Evolutionary conservation across 2,888 invertebrate species (phyloP).

Genomic region (Polydrusus tereticollis): DNA sequence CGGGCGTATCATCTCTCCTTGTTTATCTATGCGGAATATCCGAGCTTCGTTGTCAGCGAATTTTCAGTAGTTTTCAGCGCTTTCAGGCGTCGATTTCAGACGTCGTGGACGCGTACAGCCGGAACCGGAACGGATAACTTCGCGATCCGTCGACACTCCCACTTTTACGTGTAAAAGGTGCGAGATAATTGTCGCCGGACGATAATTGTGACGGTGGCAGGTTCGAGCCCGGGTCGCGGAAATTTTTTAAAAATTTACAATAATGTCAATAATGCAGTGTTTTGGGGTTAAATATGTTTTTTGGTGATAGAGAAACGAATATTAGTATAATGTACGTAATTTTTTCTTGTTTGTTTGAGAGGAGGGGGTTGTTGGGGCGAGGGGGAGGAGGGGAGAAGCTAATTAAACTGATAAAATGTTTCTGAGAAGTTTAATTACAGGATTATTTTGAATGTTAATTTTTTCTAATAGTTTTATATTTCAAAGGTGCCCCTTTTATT

Average conservation of each 20-base stretch:
- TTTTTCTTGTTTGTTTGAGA: neutral
- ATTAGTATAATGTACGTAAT: slow-evolving; percentile 6
- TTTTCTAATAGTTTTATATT: neutral
- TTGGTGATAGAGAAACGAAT: slow-evolving; percentile 5
- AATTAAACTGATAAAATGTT: neutral
- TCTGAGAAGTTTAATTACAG: too few relatives aligned
- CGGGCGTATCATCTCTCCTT: slow-evolving; percentile 33
- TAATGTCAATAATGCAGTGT: neutral
- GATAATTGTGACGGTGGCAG: slow-evolving; percentile 1
- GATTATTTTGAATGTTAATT: neutral
- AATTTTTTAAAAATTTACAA: neutral
- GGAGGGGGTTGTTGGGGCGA: neutral
- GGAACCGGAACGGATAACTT: neutral
- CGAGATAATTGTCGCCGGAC: slow-evolving; percentile 20
- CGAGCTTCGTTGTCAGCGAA: neutral
- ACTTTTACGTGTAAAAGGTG: slow-evolving; percentile 18
- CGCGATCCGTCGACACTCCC: slow-evolving; percentile 29
- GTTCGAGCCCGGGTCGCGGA: neutral
- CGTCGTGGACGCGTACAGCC: neutral
- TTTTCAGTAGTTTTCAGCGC: slow-evolving; percentile 41
- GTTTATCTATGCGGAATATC: slow-evolving; percentile 43
- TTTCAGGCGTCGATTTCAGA: slow-evolving; percentile 4
- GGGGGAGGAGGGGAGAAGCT: neutral
- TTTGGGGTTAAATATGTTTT: neutral
- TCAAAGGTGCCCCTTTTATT: neutral